Evolutionary conservation across 2,888 invertebrate species (phyloP).

Genomic region (Seira musarum): DNA sequence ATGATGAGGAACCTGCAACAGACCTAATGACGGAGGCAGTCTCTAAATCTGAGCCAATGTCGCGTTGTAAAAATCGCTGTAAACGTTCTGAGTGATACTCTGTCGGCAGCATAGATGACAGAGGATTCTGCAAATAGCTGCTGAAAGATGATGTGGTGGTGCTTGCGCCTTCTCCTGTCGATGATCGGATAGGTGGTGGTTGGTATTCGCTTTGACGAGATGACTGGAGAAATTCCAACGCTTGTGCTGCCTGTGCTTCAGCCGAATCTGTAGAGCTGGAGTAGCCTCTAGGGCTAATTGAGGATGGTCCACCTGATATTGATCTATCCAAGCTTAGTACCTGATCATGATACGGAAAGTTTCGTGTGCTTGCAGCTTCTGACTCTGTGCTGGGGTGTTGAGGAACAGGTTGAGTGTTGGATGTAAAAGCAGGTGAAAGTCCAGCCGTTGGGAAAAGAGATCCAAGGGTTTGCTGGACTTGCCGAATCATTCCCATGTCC

Average conservation of each 20-base stretch:
- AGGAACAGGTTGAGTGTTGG: not conserved
- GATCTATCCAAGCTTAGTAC: constrained; percentile 13
- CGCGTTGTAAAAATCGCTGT: constrained; percentile 30
- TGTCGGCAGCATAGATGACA: not conserved
- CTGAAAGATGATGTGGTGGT: not conserved
- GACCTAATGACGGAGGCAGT: constrained; percentile 21
- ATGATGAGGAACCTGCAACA: constrained; percentile 2
- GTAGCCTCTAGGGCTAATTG: constrained; percentile 32
- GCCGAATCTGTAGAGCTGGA: constrained; percentile 43
- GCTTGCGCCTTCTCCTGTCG: not conserved
- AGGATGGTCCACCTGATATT: constrained; percentile 6
- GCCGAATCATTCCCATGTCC: constrained; percentile 38
- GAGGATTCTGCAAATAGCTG: not conserved
- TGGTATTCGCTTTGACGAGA: constrained; percentile 36
- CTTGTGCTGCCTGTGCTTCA: constrained; percentile 22
- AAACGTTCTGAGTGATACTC: constrained; percentile 45
- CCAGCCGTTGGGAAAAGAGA: constrained; percentile 17
- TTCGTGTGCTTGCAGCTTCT: not conserved
- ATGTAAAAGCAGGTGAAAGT: not conserved
- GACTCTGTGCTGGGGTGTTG: constrained; percentile 26
- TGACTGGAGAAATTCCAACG: constrained; percentile 21
- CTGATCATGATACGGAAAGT: not conserved
- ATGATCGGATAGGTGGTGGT: not conserved
- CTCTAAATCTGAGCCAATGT: not conserved
- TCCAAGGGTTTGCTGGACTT: constrained; percentile 44